Evolutionary conservation across 1,140 invertebrate genomes (phyloP).

Genomic region (Conus ventricosus): DNA sequence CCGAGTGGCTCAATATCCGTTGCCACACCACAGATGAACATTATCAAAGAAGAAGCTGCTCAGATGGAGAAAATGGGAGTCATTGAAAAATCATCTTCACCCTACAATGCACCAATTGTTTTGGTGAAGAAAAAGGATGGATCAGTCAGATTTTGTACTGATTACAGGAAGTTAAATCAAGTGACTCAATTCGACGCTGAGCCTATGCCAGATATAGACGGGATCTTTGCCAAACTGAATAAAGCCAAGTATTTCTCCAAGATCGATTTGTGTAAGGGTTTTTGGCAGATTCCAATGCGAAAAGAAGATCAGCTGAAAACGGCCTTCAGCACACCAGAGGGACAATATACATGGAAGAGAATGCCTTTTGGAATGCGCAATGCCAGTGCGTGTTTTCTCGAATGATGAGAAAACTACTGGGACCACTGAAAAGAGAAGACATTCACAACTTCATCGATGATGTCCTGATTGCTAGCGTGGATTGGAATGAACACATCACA

Average conservation of each 20-base stretch:
- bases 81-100: constrained; percentile 67
- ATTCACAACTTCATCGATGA: constrained; percentile 18
- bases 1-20: constrained; percentile 51
- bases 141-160: constrained; percentile 74
- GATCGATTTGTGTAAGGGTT: constrained; percentile 51
- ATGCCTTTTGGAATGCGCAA: constrained; percentile 52
- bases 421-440: background rate
- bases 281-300: constrained; percentile 47
- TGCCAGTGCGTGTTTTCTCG: background rate
- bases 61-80: constrained; percentile 68
- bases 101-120: constrained; percentile 77
- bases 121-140: constrained; percentile 75
- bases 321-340: constrained; percentile 44
- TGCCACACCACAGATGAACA: constrained; percentile 70
- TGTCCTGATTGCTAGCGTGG: background rate
- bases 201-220: constrained; percentile 54
- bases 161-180: constrained; percentile 72
- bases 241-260: constrained; percentile 30
- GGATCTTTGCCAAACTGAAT: constrained; percentile 42
- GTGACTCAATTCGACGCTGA: constrained; percentile 49
- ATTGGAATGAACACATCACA: background rate
- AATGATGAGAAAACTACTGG: constrained; percentile 1
- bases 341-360: constrained; percentile 40
- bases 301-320: constrained; percentile 21
- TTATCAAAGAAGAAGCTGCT: constrained; percentile 68